These are phyloP conservation scores for Grantiella picta DNA, from an alignment of 2,113 vertebrate species.

Conservation along the genomic window DNA sequence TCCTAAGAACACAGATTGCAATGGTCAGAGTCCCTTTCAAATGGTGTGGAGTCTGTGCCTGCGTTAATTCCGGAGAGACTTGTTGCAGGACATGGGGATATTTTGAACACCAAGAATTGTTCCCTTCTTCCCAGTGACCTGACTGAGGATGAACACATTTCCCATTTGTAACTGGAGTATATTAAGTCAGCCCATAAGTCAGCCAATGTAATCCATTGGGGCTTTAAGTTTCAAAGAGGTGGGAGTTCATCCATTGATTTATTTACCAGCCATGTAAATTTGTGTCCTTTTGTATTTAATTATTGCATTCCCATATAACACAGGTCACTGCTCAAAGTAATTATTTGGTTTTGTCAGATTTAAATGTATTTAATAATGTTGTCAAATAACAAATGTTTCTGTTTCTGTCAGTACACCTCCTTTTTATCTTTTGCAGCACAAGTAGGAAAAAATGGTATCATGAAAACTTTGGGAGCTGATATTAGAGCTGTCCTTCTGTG, in stretches of 20 bases:
- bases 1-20: background rate
- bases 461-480: background rate
- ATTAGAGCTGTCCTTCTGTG: background rate
- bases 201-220: background rate
- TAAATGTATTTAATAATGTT: background rate
- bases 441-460: background rate
- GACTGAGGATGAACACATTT: background rate
- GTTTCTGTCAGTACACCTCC: background rate
- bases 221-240: background rate
- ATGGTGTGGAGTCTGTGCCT: background rate
- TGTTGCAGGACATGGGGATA: background rate
- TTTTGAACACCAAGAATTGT: background rate
- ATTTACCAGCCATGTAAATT: background rate
- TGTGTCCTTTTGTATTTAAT: background rate
- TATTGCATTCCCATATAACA: background rate
- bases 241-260: background rate
- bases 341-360: background rate
- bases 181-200: background rate
- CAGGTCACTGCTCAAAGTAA: background rate
- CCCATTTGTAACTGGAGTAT: background rate
- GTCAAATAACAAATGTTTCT: background rate
- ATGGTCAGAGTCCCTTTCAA: background rate
- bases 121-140: background rate
- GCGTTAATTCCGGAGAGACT: background rate
- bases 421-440: background rate